These are phyloP conservation scores for Atherinosoma microstoma DNA, from an alignment of 2,797 vertebrate genomes.

Conservation along the genomic window DNA sequence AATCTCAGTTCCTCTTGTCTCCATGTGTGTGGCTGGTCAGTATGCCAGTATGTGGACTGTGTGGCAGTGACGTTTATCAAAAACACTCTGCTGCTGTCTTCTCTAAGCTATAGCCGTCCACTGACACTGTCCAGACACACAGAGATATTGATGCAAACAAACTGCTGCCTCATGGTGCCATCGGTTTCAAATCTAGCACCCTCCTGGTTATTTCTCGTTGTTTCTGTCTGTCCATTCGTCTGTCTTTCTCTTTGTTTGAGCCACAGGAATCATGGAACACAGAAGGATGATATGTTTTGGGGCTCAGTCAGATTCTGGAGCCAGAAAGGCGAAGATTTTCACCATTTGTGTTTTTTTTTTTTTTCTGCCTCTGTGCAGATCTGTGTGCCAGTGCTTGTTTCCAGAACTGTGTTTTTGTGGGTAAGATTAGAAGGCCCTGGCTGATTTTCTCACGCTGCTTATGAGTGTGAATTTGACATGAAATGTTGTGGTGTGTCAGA, in stretches of 20 bases:
- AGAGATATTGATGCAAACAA: constrained; percentile 8
- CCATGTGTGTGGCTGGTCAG: constrained; percentile 20
- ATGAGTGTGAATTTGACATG: constrained; percentile 57
- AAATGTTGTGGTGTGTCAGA: constrained; percentile 49
- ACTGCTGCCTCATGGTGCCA: constrained; percentile 6
- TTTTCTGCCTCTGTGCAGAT: not conserved
- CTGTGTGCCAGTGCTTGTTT: constrained; percentile 11
- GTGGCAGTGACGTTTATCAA: constrained; percentile 53
- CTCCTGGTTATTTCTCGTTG: not conserved
- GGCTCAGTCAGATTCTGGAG: constrained; percentile 40
- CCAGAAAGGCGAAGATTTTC: constrained; percentile 25
- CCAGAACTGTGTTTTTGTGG: constrained; percentile 1
- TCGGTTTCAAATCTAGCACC: not conserved
- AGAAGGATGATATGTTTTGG: constrained; percentile 34
- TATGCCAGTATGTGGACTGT: constrained; percentile 24
- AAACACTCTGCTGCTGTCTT: constrained; percentile 36
- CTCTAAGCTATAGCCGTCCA: constrained; percentile 11
- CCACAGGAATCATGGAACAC: constrained; percentile 7
- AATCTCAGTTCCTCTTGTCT: not conserved
- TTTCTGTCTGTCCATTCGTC: not conserved
- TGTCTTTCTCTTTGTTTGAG: not conserved
- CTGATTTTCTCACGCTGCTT: constrained; percentile 48
- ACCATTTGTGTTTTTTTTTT: not conserved
- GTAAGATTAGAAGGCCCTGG: constrained; percentile 33
- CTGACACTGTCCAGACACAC: constrained; percentile 43